Base-by-base conservation (phyloP, 2,113 vertebrate species). In the Labeo catla region DNA sequence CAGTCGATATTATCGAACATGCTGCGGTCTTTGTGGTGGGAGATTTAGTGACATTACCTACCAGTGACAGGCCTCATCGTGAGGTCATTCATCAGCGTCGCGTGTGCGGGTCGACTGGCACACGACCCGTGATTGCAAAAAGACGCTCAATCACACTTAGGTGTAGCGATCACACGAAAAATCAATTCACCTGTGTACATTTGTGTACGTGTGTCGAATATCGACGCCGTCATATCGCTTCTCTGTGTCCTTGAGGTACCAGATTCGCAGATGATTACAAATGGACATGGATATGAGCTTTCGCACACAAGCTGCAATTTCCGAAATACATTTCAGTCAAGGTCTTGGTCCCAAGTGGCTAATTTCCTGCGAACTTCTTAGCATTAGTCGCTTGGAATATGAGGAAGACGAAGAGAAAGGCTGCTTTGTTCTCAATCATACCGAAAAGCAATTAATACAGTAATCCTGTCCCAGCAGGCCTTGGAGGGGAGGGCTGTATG, bases 391-490 rank as follows among this genome's bases (percentile, higher is more conserved):
- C 47, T 85, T 28, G 19, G 50, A 50, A 79, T 59, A 81, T 68
- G 81, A 81, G 28, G 52, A 50, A 79, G 78, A 65, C 43, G 21
- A 83, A 47, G 61, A 91, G 76, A 87, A 78, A 65, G 77, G 82
- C 76, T 84, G 86, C 88, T 65, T 88, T 86, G 84, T 66, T 89
- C 80, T 88, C 85, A 68, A 86, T 68, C 83, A 84, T 76, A 88
- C 74, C 81, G 54, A 84, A 74, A 89, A 81, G 88, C 91, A 93
- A 94, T 94, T 94, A 94, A 94, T 93, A 89, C 84, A 88, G 92
- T 89, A 90, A 91, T 93, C 89, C 78, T 87, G 78, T 90, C 89
- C 87, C 90, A 91, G 89, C 85, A 65, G 90, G 87, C 86, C 85
- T 86, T 39, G 70, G 89, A 47, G 57, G 89, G 88, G 91, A 90